Base-by-base conservation (phyloP, 2,888 invertebrate species). In the Allophyes oxyacanthae region DNA sequence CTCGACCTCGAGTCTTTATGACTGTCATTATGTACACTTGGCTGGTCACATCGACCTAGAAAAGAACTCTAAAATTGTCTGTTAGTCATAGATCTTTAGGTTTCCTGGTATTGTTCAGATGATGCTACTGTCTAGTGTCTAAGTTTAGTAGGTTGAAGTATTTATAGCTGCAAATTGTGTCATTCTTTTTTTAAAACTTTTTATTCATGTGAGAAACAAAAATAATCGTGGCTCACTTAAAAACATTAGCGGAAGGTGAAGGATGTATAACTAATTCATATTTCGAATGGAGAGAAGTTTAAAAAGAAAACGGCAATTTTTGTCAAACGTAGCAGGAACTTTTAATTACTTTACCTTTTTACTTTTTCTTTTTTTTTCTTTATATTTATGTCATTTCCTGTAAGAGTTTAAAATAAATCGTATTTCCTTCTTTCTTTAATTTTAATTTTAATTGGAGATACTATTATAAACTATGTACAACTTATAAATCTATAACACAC, bases 71-170 rank as follows among this genome's bases (percentile, higher is more conserved):
- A 65, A 75, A 77, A 53, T 59, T 32, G 51, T 59, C 48, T 58
- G 42, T 76, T 72, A 80, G 67, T 79, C 79, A 81, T 72, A 61
- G 68, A 72, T 66, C 63, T 73, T 67, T 44, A 70, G 48, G 68
- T 66, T 77, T 77, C 77, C 77, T 63, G 53, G 64, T 70, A 64
- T 70, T 72, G 56, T 71, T 55, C 45, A 49, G 56, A 48, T 55
- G 45, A 45, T 14, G 49, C 42, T 15, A 36, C 61, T 41, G 25
- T 45, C 32, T 11, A 20, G 20, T 20, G 20, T 20, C 25, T 38
- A 51, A 48, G 34, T 43, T 48, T 40, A 62, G 42, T 50, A 20
- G 36, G 48, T 37, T 44, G 44, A 26, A 37, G 9, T 54, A 42
- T 66, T 45, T 65, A 48, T 64, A 25, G 43, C 38, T 48, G 20